These are phyloP conservation scores for Pheosia gnoma DNA, from an alignment of 2,888 invertebrate genomes.

Conservation along the genomic window DNA sequence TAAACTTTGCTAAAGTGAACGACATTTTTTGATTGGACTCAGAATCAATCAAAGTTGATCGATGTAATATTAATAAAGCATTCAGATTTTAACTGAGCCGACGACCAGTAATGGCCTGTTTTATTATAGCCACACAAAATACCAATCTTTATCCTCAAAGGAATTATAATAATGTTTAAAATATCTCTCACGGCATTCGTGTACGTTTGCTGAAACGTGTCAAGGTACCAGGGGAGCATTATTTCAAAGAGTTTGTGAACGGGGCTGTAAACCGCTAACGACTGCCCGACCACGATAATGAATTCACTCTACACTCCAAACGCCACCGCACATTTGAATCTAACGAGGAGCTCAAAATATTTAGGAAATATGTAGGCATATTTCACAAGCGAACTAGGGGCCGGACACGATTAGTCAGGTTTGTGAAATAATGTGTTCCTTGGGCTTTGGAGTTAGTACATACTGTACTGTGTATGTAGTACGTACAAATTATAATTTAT, in stretches of 20 bases:
- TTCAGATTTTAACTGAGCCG: neutral
- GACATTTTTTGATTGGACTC: constrained; percentile 9
- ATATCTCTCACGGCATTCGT: constrained; percentile 43
- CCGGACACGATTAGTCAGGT: constrained; percentile 26
- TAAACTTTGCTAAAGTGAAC: neutral
- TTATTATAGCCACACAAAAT: constrained; percentile 28
- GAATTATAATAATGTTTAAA: constrained; percentile 44
- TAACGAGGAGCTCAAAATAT: constrained; percentile 52
- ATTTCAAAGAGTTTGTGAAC: constrained; percentile 76
- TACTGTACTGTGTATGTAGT: neutral
- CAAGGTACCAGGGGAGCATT: constrained; percentile 67
- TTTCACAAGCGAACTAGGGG: constrained; percentile 28
- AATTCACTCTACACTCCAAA: constrained; percentile 71
- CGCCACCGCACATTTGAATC: constrained; percentile 59
- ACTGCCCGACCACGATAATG: constrained; percentile 76
- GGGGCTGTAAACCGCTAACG: constrained; percentile 77
- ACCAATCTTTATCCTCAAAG: constrained; percentile 31
- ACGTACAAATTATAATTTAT: too few species aligned
- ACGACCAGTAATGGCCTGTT: constrained; percentile 19
- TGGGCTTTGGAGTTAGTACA: neutral
- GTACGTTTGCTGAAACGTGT: constrained; percentile 40
- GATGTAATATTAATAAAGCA: neutral
- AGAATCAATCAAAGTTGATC: constrained; percentile 12
- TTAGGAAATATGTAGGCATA: constrained; percentile 38
- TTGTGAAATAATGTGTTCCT: constrained; percentile 9